Evolutionary conservation across 2,888 invertebrate species (phyloP).

Genomic region (Pheosia tremula): DNA sequence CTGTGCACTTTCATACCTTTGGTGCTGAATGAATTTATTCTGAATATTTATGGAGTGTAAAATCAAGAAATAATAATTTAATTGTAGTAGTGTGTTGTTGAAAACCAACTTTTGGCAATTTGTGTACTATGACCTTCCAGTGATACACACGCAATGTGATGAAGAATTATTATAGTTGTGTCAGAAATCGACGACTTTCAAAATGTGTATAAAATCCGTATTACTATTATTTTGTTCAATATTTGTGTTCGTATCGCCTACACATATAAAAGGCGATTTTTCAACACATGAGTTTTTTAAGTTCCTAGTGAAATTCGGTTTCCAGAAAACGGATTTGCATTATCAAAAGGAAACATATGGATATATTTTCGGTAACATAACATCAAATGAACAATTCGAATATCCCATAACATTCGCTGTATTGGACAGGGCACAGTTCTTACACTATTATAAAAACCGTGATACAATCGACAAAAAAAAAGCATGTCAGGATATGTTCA

Average conservation of each 20-base stretch:
- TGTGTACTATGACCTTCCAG: too few species aligned
- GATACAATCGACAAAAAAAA: conserved; percentile 84
- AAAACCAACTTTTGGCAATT: too few species aligned
- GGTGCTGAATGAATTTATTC: too few species aligned
- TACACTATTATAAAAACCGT: conserved; percentile 95
- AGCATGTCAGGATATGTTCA: conserved; percentile 95
- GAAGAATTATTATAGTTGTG: conserved; percentile 35
- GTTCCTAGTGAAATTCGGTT: conserved; percentile 97
- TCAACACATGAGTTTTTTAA: conserved; percentile 90
- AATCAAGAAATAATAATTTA: too few species aligned
- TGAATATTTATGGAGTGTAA: too few species aligned
- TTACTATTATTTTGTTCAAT: conserved; percentile 58
- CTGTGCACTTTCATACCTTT: too few species aligned
- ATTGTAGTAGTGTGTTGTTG: too few species aligned
- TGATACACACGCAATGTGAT: conserved; percentile 10
- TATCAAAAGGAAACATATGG: conserved; percentile 94
- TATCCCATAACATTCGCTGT: conserved; percentile 94
- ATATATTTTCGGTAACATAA: conserved; percentile 98
- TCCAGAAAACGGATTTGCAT: conserved; percentile 97
- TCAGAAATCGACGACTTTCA: conserved; percentile 35
- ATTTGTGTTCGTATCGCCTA: conserved; percentile 55
- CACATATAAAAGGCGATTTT: conserved; percentile 75
- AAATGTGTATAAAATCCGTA: conserved; percentile 63
- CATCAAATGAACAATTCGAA: conserved; percentile 87
- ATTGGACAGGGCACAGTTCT: conserved; percentile 93